Evolutionary conservation across 2,888 invertebrate genomes (phyloP).

Genomic region (Brenthis ino): DNA sequence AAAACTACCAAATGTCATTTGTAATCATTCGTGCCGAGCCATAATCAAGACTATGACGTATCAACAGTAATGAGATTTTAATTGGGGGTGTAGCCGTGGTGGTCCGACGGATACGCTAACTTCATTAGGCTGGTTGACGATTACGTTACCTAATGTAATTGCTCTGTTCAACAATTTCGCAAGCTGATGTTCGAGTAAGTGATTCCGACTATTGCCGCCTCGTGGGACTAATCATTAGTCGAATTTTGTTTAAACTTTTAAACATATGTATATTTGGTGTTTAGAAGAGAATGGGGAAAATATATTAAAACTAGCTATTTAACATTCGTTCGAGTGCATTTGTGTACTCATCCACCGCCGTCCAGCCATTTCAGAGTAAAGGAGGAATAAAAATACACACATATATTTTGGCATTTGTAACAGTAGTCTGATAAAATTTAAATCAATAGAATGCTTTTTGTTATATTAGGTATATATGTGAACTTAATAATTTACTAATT

Average conservation of each 20-base stretch:
- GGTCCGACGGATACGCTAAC: conserved; percentile 71
- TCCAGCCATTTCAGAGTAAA: too few relatives aligned
- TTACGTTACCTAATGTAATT: conserved; percentile 77
- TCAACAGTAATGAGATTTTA: conserved; percentile 76
- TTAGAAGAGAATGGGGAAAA: background rate
- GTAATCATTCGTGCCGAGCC: conserved; percentile 40
- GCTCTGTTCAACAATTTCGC: conserved; percentile 58
- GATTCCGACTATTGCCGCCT: conserved; percentile 15
- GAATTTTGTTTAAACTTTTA: conserved; percentile 11
- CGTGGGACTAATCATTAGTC: conserved; percentile 17
- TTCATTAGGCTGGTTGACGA: conserved; percentile 66
- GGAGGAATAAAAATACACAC: too few relatives aligned
- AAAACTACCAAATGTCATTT: conserved; percentile 29
- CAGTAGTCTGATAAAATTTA: too few relatives aligned
- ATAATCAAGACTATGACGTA: conserved; percentile 48
- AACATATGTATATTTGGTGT: background rate
- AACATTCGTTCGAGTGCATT: too few relatives aligned
- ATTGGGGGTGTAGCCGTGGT: conserved; percentile 67
- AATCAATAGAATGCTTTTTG: too few relatives aligned
- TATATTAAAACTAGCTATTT: background rate
- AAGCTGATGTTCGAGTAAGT: conserved; percentile 34
- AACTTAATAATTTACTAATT: background rate
- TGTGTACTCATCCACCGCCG: too few relatives aligned
- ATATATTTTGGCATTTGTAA: too few relatives aligned
- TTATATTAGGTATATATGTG: too few relatives aligned